These are phyloP conservation scores for Dynastes tityus DNA, from an alignment of 2,888 invertebrate genomes.

Conservation along the genomic window DNA sequence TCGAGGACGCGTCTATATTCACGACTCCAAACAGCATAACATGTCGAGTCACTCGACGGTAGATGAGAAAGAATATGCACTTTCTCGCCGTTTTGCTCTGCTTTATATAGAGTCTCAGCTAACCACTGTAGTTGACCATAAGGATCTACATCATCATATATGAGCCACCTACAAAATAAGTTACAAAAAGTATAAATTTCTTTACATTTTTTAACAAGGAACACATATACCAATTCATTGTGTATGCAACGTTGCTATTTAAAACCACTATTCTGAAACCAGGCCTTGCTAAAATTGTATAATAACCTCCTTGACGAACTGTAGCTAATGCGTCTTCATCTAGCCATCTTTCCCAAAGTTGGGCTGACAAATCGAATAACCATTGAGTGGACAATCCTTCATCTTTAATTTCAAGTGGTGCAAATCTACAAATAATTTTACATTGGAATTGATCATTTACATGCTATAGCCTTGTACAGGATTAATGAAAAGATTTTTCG, in stretches of 20 bases:
- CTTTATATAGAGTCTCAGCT: constrained; percentile 78
- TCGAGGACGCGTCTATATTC: constrained; percentile 74
- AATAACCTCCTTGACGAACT: constrained; percentile 83
- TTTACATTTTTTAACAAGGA: no score
- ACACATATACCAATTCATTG: constrained; percentile 77
- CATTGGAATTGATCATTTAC: background rate
- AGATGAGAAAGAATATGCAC: constrained; percentile 91
- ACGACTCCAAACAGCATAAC: constrained; percentile 80
- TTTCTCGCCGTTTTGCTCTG: constrained; percentile 80
- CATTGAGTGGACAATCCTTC: constrained; percentile 76
- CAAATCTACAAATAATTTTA: constrained; percentile 60
- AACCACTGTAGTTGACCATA: constrained; percentile 87
- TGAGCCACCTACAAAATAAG: constrained; percentile 58
- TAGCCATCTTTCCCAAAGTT: constrained; percentile 83
- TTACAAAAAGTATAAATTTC: no score
- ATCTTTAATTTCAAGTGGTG: constrained; percentile 55
- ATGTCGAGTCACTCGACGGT: constrained; percentile 81
- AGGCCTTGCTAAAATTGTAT: constrained; percentile 78
- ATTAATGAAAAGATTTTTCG: no score
- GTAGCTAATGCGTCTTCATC: constrained; percentile 76
- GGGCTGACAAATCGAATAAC: constrained; percentile 83
- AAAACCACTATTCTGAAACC: constrained; percentile 84
- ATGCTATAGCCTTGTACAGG: no score
- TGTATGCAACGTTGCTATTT: constrained; percentile 87
- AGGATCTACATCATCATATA: constrained; percentile 77